Conservation (phyloP, 2,797 vertebrate genomes). For the Sebastes aleutianus region DNA sequence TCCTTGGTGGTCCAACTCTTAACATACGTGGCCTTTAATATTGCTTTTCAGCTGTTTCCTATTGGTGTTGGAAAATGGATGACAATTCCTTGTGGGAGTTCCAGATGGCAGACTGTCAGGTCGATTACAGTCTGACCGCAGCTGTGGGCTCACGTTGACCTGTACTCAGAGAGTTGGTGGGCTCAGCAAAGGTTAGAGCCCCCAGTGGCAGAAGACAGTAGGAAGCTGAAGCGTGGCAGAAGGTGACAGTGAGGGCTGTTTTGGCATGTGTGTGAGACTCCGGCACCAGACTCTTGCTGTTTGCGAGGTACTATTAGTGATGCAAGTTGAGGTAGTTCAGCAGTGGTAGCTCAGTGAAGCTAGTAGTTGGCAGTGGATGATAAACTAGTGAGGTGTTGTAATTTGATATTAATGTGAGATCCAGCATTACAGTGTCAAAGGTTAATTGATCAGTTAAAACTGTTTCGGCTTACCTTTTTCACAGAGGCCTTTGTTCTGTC, state of each 20-base stretch:
- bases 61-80: neutral
- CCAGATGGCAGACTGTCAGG: slow-evolving; percentile 15
- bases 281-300: neutral
- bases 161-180: neutral
- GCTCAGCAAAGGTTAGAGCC: slow-evolving; percentile 23
- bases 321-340: neutral
- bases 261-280: neutral
- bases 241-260: neutral
- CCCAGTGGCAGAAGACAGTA: neutral
- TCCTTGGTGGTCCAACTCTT: neutral
- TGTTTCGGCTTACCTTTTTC: neutral
- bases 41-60: neutral
- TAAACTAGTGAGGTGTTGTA: neutral
- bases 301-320: neutral
- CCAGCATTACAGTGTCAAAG: neutral
- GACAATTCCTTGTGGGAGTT: slow-evolving; percentile 9
- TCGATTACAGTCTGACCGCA: slow-evolving; percentile 5
- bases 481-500: neutral
- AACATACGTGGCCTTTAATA: neutral
- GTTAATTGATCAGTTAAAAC: neutral
- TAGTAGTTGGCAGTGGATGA: neutral
- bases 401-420: neutral
- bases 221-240: neutral
- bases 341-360: neutral
- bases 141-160: slow-evolving; percentile 12